Conservation (phyloP, 2,888 invertebrate genomes). For the Teleiodes luculella region DNA sequence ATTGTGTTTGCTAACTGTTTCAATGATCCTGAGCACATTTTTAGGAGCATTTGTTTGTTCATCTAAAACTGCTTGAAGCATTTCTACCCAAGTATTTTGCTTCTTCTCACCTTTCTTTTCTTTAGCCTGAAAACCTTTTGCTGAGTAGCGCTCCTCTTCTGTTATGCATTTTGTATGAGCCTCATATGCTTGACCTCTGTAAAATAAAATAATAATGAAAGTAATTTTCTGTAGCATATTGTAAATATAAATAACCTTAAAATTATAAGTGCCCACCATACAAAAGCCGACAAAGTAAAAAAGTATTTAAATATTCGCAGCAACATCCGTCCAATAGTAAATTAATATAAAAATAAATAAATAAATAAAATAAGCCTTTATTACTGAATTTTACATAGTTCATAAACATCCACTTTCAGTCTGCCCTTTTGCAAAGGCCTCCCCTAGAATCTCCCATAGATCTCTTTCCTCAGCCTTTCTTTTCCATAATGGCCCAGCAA, state of each 20-base stretch:
- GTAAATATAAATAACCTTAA: neutral
- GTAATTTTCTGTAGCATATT: neutral
- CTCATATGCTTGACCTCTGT: slow-evolving; percentile 86
- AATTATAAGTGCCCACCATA: neutral
- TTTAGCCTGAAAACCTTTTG: slow-evolving; percentile 86
- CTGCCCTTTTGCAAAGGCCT: too few relatives aligned
- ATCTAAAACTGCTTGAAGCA: slow-evolving; percentile 82
- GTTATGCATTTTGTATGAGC: slow-evolving; percentile 91
- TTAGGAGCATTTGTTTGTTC: slow-evolving; percentile 75
- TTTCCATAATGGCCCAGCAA: too few relatives aligned
- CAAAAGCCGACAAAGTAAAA: too few relatives aligned
- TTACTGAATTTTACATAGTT: too few relatives aligned
- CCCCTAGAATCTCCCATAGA: too few relatives aligned
- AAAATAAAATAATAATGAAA: slow-evolving; percentile 33
- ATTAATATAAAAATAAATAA: too few relatives aligned
- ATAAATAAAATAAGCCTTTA: too few relatives aligned
- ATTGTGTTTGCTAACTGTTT: slow-evolving; percentile 82
- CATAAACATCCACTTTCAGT: too few relatives aligned
- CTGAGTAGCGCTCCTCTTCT: slow-evolving; percentile 93
- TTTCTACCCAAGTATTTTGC: slow-evolving; percentile 90
- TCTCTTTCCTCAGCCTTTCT: too few relatives aligned
- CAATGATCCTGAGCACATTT: slow-evolving; percentile 80
- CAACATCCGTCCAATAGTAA: too few relatives aligned
- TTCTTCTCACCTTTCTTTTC: slow-evolving; percentile 92
- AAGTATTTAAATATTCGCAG: too few relatives aligned